phyloP scores from a whole-genome alignment of 2,797 vertebrate genomes.

The Anisognathus igniventris region DNA sequence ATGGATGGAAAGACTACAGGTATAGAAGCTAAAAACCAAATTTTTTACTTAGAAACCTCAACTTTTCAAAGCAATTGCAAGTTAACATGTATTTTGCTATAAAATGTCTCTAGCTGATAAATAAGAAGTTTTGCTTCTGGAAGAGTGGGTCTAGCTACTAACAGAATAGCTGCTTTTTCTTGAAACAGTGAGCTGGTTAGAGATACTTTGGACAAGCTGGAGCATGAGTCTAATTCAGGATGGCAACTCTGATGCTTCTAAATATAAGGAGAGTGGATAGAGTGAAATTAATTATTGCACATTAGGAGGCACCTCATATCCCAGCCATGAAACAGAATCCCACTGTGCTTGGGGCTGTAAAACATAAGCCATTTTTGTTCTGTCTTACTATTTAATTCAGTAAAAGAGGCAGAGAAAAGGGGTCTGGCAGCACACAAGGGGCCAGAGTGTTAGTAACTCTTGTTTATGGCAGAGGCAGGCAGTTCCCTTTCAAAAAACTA shows the following conservation, averaged over 20 bases:
- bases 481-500: not conserved
- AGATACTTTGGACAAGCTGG: conserved; percentile 8
- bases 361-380: conserved; percentile 18
- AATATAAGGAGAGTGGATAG: conserved; percentile 22
- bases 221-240: conserved; percentile 24
- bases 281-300: conserved; percentile 23
- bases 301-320: conserved; percentile 33
- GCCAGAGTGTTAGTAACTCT: not conserved
- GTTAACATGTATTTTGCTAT: not conserved
- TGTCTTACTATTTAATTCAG: not conserved
- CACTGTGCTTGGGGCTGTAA: not conserved
- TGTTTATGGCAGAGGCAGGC: conserved; percentile 15
- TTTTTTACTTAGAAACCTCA: not conserved
- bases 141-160: not conserved
- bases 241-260: conserved; percentile 16
- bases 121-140: not conserved
- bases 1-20: not conserved
- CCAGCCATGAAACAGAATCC: not conserved
- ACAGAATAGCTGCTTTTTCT: not conserved
- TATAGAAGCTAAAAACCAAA: not conserved
- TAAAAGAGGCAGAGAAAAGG: not conserved
- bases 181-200: not conserved
- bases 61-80: not conserved
- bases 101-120: not conserved
- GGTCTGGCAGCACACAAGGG: not conserved